Conservation (phyloP, 1,140 invertebrate species). For the Macrotrachela quadricornifera region DNA sequence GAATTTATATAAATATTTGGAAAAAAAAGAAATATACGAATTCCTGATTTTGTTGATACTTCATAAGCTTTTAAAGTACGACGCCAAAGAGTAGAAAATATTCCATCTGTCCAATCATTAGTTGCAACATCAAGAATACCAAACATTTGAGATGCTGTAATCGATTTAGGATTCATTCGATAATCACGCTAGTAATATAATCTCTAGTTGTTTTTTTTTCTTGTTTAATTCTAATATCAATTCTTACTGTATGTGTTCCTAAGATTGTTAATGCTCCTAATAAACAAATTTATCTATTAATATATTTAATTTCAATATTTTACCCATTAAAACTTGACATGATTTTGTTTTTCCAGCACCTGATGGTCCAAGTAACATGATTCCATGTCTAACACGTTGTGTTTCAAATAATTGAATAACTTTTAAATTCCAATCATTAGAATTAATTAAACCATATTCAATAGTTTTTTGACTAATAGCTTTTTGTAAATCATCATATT, state of each 20-base stretch:
- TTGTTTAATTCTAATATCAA: no score
- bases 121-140: conserved; percentile 78
- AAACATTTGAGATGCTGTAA: conserved; percentile 89
- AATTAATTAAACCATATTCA: conserved; percentile 44
- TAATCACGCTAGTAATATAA: no score
- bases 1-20: background rate
- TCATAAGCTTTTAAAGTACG: conserved; percentile 55
- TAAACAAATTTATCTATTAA: no score
- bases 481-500: conserved; percentile 58
- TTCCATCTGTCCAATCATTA: conserved; percentile 92
- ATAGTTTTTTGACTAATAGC: conserved; percentile 46
- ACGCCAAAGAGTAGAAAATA: conserved; percentile 82
- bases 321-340: no score
- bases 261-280: no score
- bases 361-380: conserved; percentile 70
- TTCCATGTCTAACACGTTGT: conserved; percentile 71
- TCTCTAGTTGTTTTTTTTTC: no score
- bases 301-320: no score
- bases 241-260: no score
- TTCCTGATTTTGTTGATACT: conserved; percentile 27
- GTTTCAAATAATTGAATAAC: conserved; percentile 71
- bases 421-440: conserved; percentile 61
- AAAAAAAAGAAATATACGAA: conserved; percentile 45
- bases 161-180: conserved; percentile 93
- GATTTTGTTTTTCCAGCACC: conserved; percentile 70